Percentiles rank a stretch among this genome's conserved stretches.
Conservation (phyloP, 2,113 vertebrate genomes). For the Leptobrachium ailaonicum region DNA sequence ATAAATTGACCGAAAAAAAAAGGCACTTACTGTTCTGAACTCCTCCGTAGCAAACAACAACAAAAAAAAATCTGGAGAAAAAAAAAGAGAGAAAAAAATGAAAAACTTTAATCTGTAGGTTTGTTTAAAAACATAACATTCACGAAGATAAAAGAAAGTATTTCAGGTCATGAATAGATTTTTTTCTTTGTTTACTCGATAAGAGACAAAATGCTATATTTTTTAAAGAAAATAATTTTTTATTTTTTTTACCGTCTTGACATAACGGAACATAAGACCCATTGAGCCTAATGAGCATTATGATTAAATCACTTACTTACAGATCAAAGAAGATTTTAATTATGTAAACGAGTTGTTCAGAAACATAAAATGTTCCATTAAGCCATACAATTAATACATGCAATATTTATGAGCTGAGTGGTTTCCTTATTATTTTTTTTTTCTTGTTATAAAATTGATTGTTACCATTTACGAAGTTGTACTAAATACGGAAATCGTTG, state of each 20-base stretch:
- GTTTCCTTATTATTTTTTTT: constrained; percentile 58
- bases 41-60: constrained; percentile 52
- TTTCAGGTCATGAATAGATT: constrained; percentile 38
- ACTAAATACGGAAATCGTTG: constrained; percentile 59
- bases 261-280: constrained; percentile 69
- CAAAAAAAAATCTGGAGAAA: constrained; percentile 50
- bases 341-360: constrained; percentile 73
- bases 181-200: constrained; percentile 59
- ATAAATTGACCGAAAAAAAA: constrained; percentile 51
- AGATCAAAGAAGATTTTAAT: constrained; percentile 79
- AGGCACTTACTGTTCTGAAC: constrained; percentile 49
- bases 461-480: constrained; percentile 62
- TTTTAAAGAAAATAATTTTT: neutral
- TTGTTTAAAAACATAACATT: constrained; percentile 58
- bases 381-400: constrained; percentile 70
- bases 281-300: constrained; percentile 73
- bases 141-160: constrained; percentile 60
- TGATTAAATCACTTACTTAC: constrained; percentile 74
- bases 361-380: constrained; percentile 74
- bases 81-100: constrained; percentile 58
- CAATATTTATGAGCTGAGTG: constrained; percentile 67
- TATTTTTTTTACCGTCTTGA: constrained; percentile 65
- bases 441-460: constrained; percentile 67
- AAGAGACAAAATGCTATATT: constrained; percentile 56
- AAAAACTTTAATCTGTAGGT: constrained; percentile 60